phyloP scores from a whole-genome alignment of 2,888 invertebrate genomes.

The Epinotia nisella region DNA sequence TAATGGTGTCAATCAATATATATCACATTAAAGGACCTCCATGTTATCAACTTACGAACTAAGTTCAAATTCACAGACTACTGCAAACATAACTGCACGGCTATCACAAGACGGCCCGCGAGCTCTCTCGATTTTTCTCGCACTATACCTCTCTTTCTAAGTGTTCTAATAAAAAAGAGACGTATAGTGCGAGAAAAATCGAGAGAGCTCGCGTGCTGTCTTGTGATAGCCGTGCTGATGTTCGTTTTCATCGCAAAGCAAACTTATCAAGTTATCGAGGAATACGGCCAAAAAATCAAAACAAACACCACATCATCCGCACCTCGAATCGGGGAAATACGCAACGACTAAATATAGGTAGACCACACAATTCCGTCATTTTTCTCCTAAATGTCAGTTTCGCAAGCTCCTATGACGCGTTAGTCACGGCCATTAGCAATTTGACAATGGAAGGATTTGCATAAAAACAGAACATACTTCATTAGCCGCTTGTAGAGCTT shows the following conservation, averaged over 20 bases:
- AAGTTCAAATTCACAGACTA: too few species aligned
- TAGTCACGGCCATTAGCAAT: slow-evolving; percentile 37
- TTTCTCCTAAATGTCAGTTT: neutral
- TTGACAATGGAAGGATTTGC: slow-evolving; percentile 42
- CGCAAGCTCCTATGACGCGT: slow-evolving; percentile 25
- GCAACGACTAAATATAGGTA: neutral
- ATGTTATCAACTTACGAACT: too few species aligned
- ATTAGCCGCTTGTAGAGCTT: neutral
- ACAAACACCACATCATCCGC: slow-evolving; percentile 1
- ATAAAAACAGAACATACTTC: slow-evolving; percentile 1
- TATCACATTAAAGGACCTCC: too few species aligned
- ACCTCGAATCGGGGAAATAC: neutral
- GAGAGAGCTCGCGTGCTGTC: too few species aligned
- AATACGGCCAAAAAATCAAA: slow-evolving; percentile 1
- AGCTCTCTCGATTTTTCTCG: too few species aligned
- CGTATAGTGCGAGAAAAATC: too few species aligned
- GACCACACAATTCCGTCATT: neutral
- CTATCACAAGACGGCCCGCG: too few species aligned
- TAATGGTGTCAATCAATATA: too few species aligned
- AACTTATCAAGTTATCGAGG: neutral
- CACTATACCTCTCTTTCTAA: too few species aligned
- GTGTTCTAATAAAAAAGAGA: too few species aligned
- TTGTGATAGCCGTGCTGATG: too few species aligned
- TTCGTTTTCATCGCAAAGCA: neutral
- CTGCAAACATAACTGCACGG: too few species aligned